phyloP scores from a whole-genome alignment of 2,888 invertebrate genomes.

The Protodeltote pygarga region DNA sequence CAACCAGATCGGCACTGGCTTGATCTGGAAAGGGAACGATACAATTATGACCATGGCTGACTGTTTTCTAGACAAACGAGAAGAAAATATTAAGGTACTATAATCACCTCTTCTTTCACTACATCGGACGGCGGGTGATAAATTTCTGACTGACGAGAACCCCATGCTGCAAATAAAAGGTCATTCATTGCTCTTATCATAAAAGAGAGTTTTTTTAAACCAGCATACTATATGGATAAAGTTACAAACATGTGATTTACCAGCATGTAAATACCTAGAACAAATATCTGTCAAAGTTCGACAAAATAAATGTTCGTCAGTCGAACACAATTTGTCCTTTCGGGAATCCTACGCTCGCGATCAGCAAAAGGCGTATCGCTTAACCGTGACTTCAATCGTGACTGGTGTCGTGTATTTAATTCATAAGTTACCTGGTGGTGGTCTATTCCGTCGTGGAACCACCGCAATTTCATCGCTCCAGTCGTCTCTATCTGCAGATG shows the following conservation, averaged over 20 bases:
- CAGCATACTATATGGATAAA: too few relatives aligned
- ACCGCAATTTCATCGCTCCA: slow-evolving; percentile 75
- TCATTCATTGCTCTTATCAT: too few relatives aligned
- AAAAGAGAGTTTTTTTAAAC: too few relatives aligned
- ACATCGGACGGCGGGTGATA: slow-evolving; percentile 64
- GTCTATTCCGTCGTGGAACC: slow-evolving; percentile 60
- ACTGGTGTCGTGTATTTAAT: too few relatives aligned
- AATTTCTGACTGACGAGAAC: slow-evolving; percentile 72
- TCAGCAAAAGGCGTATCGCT: too few relatives aligned
- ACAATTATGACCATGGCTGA: background rate
- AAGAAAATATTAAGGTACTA: background rate
- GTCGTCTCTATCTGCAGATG: slow-evolving; percentile 76
- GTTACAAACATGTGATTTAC: too few relatives aligned
- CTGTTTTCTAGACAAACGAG: background rate
- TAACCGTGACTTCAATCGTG: too few relatives aligned
- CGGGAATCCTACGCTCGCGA: too few relatives aligned
- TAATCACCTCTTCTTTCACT: slow-evolving; percentile 67
- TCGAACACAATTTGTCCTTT: too few relatives aligned
- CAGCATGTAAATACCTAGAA: too few relatives aligned
- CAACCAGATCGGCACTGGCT: slow-evolving; percentile 95
- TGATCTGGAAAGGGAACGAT: slow-evolving; percentile 62
- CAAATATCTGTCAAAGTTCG: too few relatives aligned
- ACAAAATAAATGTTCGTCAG: too few relatives aligned
- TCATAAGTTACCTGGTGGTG: slow-evolving; percentile 57
- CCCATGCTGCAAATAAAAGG: slow-evolving; percentile 65